A percentile compares a stretch with the other conserved stretches of the same genome.
phyloP scores from a whole-genome alignment of 2,888 invertebrate genomes.

The Ophion ventricosus region DNA sequence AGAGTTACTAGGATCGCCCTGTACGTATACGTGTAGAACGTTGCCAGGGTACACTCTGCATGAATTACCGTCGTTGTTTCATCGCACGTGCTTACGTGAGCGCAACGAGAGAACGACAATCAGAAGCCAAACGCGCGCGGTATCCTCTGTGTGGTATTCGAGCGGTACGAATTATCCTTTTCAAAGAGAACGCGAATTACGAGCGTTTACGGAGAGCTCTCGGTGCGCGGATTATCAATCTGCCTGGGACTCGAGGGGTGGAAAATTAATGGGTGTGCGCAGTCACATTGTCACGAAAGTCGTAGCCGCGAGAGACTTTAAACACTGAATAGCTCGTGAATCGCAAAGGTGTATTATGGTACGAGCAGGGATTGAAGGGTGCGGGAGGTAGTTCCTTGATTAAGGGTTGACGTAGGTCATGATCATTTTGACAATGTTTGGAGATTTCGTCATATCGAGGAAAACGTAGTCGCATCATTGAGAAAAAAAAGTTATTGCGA shows the following conservation, averaged over 20 bases:
- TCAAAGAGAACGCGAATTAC: constrained; percentile 72
- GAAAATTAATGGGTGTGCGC: neutral
- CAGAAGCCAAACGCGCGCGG: constrained; percentile 45
- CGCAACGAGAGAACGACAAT: constrained; percentile 37
- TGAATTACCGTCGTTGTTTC: constrained; percentile 19
- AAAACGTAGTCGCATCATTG: neutral
- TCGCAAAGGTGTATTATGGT: neutral
- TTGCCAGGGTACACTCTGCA: neutral
- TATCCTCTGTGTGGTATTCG: constrained; percentile 46
- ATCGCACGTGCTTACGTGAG: constrained; percentile 37
- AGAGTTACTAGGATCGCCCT: neutral
- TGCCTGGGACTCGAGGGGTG: constrained; percentile 41
- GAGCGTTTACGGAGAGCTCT: constrained; percentile 69
- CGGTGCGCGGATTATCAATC: constrained; percentile 71
- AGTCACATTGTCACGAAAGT: constrained; percentile 6
- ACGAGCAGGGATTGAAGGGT: neutral
- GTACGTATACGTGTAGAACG: constrained; percentile 5
- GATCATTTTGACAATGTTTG: neutral
- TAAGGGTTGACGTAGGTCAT: neutral
- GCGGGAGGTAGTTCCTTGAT: neutral
- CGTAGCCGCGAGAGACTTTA: neutral
- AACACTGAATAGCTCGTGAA: neutral
- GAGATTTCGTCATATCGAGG: neutral
- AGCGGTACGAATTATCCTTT: constrained; percentile 74
- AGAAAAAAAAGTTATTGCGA: neutral